Percentiles rank a stretch among this genome's conserved stretches.
Evolutionary conservation across 2,888 invertebrate genomes (phyloP).

Genomic region (Sinotaia quadrata): DNA sequence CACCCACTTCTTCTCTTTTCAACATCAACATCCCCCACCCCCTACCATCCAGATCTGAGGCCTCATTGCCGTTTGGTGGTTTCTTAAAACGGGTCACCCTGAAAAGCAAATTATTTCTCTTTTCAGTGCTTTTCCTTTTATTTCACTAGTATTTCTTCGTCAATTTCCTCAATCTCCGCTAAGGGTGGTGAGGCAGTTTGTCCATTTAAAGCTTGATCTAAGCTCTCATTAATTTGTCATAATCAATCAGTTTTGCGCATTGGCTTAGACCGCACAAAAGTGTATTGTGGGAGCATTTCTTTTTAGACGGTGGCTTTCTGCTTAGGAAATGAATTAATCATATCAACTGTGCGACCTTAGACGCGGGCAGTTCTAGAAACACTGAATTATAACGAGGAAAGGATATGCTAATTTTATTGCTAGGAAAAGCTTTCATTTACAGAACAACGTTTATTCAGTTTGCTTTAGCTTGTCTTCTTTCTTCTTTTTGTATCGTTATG

Average conservation of each 20-base stretch:
- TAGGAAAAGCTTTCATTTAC: no score
- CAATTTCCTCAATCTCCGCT: not conserved
- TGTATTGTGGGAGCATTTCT: constrained; percentile 2
- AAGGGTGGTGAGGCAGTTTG: not conserved
- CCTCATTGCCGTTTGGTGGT: not conserved
- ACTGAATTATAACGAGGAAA: no score
- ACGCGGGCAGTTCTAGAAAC: no score
- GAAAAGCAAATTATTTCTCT: not conserved
- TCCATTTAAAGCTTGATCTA: constrained; percentile 12
- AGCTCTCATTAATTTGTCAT: constrained; percentile 23
- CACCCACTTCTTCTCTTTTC: not conserved
- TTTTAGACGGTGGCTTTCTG: no score
- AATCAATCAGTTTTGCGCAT: constrained; percentile 12
- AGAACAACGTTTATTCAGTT: no score
- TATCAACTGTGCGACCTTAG: no score
- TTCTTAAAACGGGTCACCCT: not conserved
- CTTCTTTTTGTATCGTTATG: no score
- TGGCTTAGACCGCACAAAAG: constrained; percentile 21
- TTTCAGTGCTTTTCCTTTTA: not conserved
- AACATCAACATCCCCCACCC: not conserved
- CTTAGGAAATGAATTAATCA: no score
- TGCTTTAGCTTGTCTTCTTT: no score
- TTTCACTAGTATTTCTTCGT: not conserved
- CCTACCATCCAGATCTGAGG: not conserved
- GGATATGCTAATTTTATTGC: no score